Evolutionary conservation across 1,140 invertebrate species (phyloP).

Genomic region (Theocolax elegans): DNA sequence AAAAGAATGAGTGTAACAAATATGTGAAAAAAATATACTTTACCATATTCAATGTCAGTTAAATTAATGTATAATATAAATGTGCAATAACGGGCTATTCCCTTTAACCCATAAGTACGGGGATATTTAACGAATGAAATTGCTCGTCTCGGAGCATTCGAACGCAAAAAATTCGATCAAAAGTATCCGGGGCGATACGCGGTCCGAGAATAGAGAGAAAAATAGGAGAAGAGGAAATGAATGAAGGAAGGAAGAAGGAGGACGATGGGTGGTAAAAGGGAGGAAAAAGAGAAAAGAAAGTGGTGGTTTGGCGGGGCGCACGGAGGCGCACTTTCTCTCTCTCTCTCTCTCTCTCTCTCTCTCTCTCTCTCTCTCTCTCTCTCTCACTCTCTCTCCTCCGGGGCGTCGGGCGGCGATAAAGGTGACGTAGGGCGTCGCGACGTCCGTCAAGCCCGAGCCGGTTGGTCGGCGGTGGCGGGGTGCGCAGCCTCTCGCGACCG

Average conservation of each 20-base stretch:
- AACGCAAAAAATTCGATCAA: background rate
- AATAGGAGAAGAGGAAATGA: background rate
- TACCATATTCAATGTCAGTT: no score
- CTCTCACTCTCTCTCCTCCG: no score
- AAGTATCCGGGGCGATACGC: background rate
- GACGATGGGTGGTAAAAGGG: background rate
- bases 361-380: no score
- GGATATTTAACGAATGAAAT: no score
- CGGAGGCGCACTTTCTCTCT: background rate
- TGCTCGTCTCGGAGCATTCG: no score
- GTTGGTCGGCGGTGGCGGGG: conserved; percentile 57
- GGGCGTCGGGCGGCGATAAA: conserved; percentile 58
- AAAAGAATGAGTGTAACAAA: no score
- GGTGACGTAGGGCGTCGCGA: conserved; percentile 66
- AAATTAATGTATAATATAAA: no score
- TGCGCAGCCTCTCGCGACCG: conserved; percentile 29
- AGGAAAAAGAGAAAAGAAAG: background rate
- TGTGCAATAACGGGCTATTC: no score
- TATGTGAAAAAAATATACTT: no score
- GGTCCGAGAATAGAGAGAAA: background rate
- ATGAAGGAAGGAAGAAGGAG: no score
- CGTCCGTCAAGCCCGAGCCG: conserved; percentile 64
- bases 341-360: conserved; percentile 45
- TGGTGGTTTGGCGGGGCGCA: background rate
- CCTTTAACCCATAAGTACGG: no score